A percentile compares a stretch with the other conserved stretches of the same genome.
phyloP scores from a whole-genome alignment of 2,113 vertebrate species.

The Istiophorus platypterus region DNA sequence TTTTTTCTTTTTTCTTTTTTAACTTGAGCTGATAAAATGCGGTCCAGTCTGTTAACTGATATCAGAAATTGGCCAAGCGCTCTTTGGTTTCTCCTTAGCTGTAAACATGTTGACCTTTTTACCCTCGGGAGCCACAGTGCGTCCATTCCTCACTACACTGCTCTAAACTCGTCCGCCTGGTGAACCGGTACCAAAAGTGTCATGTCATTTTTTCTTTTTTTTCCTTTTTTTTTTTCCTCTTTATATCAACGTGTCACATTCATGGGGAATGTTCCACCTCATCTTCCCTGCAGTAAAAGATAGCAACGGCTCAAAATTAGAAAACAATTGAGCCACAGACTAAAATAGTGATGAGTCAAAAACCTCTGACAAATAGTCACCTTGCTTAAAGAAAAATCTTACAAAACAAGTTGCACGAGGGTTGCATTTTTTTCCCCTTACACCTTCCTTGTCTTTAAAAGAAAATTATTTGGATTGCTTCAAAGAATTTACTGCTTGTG shows the following conservation, averaged over 20 bases:
- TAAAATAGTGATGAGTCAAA: not conserved
- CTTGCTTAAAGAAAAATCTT: not conserved
- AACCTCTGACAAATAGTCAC: not conserved
- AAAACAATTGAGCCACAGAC: not conserved
- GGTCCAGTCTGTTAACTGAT: no score
- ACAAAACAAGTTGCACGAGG: not conserved
- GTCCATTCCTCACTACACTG: no score
- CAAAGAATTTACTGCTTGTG: not conserved
- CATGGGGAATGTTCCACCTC: conserved; percentile 4
- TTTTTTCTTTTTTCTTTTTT: no score
- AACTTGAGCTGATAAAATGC: not conserved
- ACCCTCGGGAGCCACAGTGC: not conserved
- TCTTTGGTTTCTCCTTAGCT: no score
- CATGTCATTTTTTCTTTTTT: not conserved
- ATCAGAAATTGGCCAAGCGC: no score
- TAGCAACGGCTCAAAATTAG: not conserved
- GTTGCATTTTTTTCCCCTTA: not conserved
- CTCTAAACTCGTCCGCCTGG: not conserved
- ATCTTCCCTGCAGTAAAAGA: not conserved
- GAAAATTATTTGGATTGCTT: not conserved
- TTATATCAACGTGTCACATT: not conserved
- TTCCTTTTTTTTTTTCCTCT: not conserved
- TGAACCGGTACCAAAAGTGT: not conserved
- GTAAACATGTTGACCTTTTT: not conserved
- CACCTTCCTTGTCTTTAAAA: not conserved